A percentile compares a stretch with the other conserved stretches of the same genome.
phyloP scores from a whole-genome alignment of 2,113 vertebrate species.

The Cryptoleucopteryx plumbea region DNA sequence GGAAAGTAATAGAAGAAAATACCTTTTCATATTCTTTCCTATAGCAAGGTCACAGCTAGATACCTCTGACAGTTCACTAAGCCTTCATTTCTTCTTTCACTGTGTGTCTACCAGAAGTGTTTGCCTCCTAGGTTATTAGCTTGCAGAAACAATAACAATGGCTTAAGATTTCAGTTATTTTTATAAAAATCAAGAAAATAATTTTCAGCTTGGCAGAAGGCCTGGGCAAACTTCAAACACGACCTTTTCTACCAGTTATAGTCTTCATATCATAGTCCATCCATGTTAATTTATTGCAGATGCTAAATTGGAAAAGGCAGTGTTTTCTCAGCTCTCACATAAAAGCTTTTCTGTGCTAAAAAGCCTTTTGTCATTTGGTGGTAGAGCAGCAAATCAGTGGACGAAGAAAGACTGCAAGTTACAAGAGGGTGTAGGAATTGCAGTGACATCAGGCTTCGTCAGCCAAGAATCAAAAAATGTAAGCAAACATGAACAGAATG shows the following conservation, averaged over 20 bases:
- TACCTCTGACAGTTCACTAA: neutral
- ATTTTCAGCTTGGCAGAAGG: neutral
- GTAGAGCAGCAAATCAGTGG: neutral
- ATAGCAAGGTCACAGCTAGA: neutral
- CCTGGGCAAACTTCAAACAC: neutral
- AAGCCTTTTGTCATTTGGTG: neutral
- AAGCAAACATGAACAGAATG: neutral
- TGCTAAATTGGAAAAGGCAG: neutral
- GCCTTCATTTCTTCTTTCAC: neutral
- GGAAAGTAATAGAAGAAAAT: neutral
- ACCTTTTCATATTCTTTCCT: neutral
- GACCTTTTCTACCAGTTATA: neutral
- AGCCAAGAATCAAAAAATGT: neutral
- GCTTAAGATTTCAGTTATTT: neutral
- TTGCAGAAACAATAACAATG: neutral
- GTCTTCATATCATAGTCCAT: neutral
- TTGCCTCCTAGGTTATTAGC: neutral
- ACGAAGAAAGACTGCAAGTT: neutral
- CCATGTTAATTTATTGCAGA: neutral
- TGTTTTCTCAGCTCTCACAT: neutral
- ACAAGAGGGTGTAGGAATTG: neutral
- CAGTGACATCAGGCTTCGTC: neutral
- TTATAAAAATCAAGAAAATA: neutral
- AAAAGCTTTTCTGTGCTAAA: neutral
- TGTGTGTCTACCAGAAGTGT: neutral